phyloP scores from a whole-genome alignment of 1,140 invertebrate species.

The Hirudo medicinalis region DNA sequence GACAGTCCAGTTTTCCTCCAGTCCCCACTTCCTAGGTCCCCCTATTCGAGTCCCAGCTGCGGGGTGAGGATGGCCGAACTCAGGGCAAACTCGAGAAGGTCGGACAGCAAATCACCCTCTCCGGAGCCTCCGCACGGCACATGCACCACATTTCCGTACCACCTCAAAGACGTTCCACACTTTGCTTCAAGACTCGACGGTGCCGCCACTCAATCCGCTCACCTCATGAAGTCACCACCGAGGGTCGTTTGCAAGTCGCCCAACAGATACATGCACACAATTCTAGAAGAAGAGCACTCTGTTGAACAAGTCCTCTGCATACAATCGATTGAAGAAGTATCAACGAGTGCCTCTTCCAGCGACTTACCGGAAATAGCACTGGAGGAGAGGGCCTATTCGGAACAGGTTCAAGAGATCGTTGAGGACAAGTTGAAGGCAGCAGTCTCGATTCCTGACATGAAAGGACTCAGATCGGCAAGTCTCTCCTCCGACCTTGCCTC shows the following conservation, averaged over 20 bases:
- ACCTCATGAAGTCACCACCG: not conserved
- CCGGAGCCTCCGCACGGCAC: constrained; percentile 4
- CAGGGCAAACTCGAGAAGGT: not conserved
- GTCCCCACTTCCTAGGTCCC: not conserved
- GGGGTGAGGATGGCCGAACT: constrained; percentile 17
- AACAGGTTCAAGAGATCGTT: too few species aligned
- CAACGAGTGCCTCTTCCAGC: not conserved
- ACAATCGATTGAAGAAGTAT: not conserved
- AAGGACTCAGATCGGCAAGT: too few species aligned
- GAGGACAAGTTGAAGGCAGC: too few species aligned
- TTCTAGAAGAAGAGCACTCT: constrained; percentile 10
- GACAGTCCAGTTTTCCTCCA: constrained; percentile 3
- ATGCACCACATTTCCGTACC: not conserved
- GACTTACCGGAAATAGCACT: not conserved
- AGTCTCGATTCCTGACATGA: too few species aligned
- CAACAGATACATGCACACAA: constrained; percentile 17
- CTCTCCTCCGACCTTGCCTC: not conserved
- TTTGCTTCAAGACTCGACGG: not conserved
- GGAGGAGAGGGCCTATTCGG: not conserved
- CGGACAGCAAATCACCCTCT: constrained; percentile 18
- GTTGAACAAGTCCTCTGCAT: not conserved
- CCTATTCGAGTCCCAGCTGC: constrained; percentile 18
- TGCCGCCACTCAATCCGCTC: not conserved
- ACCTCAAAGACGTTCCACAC: not conserved
- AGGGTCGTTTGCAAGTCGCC: not conserved